phyloP scores from a whole-genome alignment of 2,113 vertebrate species.

The Chaetodon auriga region DNA sequence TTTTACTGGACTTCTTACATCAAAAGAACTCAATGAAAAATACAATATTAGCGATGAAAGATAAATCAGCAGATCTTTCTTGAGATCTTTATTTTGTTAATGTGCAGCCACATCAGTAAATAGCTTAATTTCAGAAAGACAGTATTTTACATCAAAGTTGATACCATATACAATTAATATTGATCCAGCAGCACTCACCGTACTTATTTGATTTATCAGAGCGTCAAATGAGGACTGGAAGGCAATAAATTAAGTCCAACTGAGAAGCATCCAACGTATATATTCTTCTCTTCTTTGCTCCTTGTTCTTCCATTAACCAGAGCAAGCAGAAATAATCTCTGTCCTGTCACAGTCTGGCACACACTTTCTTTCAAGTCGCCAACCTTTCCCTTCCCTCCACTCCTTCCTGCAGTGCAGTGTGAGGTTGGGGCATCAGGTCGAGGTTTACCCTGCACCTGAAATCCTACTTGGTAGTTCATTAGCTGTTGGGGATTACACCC shows the following conservation, averaged over 20 bases:
- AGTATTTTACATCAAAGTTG: background rate
- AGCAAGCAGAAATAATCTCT: conserved; percentile 15
- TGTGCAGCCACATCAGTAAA: background rate
- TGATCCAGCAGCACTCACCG: conserved; percentile 49
- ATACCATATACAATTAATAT: background rate
- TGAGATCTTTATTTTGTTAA: background rate
- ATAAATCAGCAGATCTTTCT: background rate
- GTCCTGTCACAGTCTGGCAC: background rate
- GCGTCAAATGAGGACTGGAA: conserved; percentile 23
- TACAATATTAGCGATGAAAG: background rate
- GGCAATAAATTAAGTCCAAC: conserved; percentile 21
- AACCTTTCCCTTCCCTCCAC: conserved; percentile 18
- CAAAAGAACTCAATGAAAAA: background rate
- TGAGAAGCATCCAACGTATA: background rate
- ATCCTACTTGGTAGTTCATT: conserved; percentile 73
- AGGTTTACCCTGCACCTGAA: conserved; percentile 66
- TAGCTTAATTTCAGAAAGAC: background rate
- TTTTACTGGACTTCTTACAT: background rate
- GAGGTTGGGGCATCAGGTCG: conserved; percentile 34
- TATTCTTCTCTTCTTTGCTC: conserved; percentile 4
- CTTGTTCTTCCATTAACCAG: conserved; percentile 37
- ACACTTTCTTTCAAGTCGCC: background rate
- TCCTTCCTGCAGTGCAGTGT: conserved; percentile 18
- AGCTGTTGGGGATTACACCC: conserved; percentile 73
- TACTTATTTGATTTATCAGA: conserved; percentile 8